Conservation (phyloP, 1,140 invertebrate species). For the Forficula auricularia region DNA sequence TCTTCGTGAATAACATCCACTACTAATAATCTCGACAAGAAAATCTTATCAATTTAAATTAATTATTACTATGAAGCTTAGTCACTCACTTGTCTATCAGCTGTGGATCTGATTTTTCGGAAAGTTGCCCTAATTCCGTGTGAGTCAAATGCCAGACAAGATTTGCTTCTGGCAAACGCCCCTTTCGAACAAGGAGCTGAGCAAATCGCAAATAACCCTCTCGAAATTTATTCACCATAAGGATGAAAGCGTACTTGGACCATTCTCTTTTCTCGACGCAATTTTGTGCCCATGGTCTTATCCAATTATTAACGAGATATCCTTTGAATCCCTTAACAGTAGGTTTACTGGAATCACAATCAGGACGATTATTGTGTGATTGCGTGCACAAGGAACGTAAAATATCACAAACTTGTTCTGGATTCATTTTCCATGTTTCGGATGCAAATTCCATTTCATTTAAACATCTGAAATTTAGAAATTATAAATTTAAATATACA, state of each 20-base stretch:
- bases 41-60: too few relatives aligned
- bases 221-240: slow-evolving; percentile 39
- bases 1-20: too few relatives aligned
- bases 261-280: slow-evolving; percentile 44
- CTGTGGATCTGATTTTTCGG: slow-evolving; percentile 26
- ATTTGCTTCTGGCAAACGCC: slow-evolving; percentile 41
- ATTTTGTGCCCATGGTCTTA: slow-evolving; percentile 30
- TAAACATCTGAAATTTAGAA: slow-evolving; percentile 7
- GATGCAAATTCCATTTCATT: slow-evolving; percentile 44
- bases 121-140: slow-evolving; percentile 40
- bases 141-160: slow-evolving; percentile 52
- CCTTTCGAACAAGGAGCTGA: slow-evolving; percentile 35
- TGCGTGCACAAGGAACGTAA: too few relatives aligned
- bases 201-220: slow-evolving; percentile 38
- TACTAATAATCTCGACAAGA: too few relatives aligned
- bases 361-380: too few relatives aligned
- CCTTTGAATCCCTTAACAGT: too few relatives aligned
- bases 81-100: slow-evolving; percentile 39
- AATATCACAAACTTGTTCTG: slow-evolving; percentile 18
- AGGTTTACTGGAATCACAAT: too few relatives aligned
- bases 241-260: slow-evolving; percentile 44
- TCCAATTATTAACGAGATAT: not conserved
- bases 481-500: not conserved
- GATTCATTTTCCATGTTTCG: slow-evolving; percentile 46
- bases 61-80: slow-evolving; percentile 4